These are phyloP conservation scores for Sebastes alutus DNA, from an alignment of 2,797 vertebrate genomes.

Conservation along the genomic window DNA sequence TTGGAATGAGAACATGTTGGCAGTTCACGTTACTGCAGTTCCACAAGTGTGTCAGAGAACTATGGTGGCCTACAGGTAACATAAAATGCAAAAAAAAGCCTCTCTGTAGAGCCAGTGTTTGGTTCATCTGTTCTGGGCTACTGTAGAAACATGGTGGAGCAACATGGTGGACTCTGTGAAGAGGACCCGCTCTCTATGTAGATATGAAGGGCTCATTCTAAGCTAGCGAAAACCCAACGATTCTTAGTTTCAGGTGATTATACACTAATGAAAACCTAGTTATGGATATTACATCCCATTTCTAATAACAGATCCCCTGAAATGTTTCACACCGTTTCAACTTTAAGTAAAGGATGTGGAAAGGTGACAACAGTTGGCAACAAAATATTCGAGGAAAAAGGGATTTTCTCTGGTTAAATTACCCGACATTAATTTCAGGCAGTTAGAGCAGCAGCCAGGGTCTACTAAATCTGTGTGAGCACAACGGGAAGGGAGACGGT, in stretches of 20 bases:
- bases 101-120: no score
- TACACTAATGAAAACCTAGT: no score
- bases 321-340: background rate
- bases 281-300: no score
- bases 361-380: conserved; percentile 42
- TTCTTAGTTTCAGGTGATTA: background rate
- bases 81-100: background rate
- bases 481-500: conserved; percentile 40
- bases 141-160: background rate
- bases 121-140: background rate
- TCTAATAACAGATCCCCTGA: background rate
- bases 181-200: no score
- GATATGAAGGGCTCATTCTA: background rate
- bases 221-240: background rate
- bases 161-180: background rate
- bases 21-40: no score
- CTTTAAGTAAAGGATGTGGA: conserved; percentile 21
- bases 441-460: conserved; percentile 48
- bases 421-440: conserved; percentile 80
- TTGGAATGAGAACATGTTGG: no score
- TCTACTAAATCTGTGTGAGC: conserved; percentile 43
- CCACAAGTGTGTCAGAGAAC: no score
- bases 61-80: background rate
- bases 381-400: conserved; percentile 54
- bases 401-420: conserved; percentile 80